Evolutionary conservation across 2,113 vertebrate genomes (phyloP), one percentile per base, ranked within the genome.

Genomic region (Spea multiplicata): DNA sequence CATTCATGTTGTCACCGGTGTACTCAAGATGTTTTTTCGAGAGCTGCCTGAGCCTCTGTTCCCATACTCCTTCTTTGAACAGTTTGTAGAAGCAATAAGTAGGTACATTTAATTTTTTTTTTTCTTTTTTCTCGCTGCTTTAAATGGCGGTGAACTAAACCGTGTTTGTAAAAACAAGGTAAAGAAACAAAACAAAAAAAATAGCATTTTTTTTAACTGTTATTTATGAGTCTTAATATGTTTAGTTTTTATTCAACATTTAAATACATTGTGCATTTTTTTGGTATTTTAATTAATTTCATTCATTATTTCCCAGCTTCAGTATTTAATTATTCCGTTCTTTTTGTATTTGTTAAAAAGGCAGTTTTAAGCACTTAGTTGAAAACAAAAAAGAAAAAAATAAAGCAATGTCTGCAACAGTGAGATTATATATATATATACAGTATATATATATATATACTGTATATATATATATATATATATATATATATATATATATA

Each of bases 11-110:
- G 93, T 99, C 93, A 98, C 96, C 71, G 97, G 96, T 91, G 97
- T 96, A 93, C 94, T 95, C 94, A 96, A 98, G 95, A 97, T 96
- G 95, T 94, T 95, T 91, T 93, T 98, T 90, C 93, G 93, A 91
- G 92, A 94, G 92, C 94, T 98, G 88, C 94, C 96, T 72, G 96
- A 98, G 87, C 97, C 96, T 8, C 92, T 98, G 86, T 96, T 98
- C 86, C 97, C 96, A 85, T 96, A 95, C 90, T 87, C 90, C 83
- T 94, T 92, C 93, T 99, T 98, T 89, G 92, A 96, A 87, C 90
- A 68, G 64, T 95, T 98, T 90, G 93, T 98, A 88, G 95, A 98
- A 82, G 93, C 94, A 47, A 90, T 96, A 91, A 97, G 97, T 98
- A 91, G 96, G 97, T 96, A 91, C 84, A 68, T 7, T 59, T 73